Evolutionary conservation across 2,797 vertebrate genomes (phyloP), one percentile per base, ranked within the genome.

Genomic region (Eidolon dupreanum): DNA sequence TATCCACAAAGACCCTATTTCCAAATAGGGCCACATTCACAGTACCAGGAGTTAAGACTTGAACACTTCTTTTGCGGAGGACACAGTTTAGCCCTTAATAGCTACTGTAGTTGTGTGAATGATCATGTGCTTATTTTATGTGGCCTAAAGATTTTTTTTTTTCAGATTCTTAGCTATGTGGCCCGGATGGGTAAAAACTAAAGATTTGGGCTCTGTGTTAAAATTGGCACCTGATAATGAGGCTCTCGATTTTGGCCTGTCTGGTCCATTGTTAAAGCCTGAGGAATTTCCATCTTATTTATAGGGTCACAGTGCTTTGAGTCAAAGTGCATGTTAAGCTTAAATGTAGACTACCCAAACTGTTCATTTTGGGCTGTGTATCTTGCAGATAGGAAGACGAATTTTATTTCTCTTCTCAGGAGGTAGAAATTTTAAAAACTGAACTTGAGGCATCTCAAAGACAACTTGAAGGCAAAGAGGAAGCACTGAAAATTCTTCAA

Each of bases 401-500:
- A 81, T 96, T 71, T 90, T 93, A 84, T 94, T 95, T 97, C 92
- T 98, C 65, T 77, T 46, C 87, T 94, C 97, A 99, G 99, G 98
- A 99, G 96, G 98, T 98, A 63, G 99, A 99, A 71, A 77, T 98
- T 33, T 95, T 99, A 97, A 99, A 98, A 97, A 99, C 99, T 88
- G 99, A 99, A 93, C 98, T 99, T 90, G 99, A 99, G 88, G 99
- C 99, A 7, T 98, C 99, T 43, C 99, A 98, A 92, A 99, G 99
- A 79, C 99, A 99, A 97, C 98, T 99, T 53, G 99, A 99, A 98
- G 99, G 99, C 55, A 99, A 99, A 98, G 99, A 99, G 49, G 99
- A 99, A 98, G 99, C 99, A 92, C 90, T 99, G 88, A 99, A 99
- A 98, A 99, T 99, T 97, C 97, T 99, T 70, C 99, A 99, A 95